phyloP scores from a whole-genome alignment of 2,113 vertebrate genomes.

The Dendrocopos noguchii region DNA sequence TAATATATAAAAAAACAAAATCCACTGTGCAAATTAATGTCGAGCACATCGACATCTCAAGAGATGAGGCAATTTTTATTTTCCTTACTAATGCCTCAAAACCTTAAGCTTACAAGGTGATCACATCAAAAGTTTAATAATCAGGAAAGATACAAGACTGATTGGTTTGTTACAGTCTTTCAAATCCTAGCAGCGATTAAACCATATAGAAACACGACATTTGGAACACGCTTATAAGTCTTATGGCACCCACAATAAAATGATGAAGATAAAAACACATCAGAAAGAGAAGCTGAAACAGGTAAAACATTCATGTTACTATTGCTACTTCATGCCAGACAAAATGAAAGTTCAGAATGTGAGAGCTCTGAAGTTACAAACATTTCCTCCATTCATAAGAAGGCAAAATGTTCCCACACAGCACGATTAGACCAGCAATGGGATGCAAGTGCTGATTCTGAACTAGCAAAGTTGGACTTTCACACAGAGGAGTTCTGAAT shows the following conservation, averaged over 20 bases:
- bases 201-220: background rate
- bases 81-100: conserved; percentile 43
- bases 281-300: background rate
- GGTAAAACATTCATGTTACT: background rate
- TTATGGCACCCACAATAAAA: background rate
- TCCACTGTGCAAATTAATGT: conserved; percentile 5
- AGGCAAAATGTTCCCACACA: background rate
- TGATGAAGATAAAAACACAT: background rate
- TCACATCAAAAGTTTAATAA: conserved; percentile 36
- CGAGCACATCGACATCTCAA: conserved; percentile 20
- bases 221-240: background rate
- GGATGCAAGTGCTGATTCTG: background rate
- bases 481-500: background rate
- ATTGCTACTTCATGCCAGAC: background rate
- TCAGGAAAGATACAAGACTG: conserved; percentile 2
- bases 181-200: background rate
- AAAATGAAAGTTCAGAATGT: background rate
- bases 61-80: conserved; percentile 29
- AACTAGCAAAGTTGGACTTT: background rate
- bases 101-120: background rate
- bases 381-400: background rate
- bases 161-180: conserved; percentile 28
- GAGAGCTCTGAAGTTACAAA: background rate
- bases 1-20: conserved; percentile 42
- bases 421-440: background rate